Evolutionary conservation across 2,797 vertebrate genomes (phyloP).

Genomic region (Pseudotriccus pelzelni): DNA sequence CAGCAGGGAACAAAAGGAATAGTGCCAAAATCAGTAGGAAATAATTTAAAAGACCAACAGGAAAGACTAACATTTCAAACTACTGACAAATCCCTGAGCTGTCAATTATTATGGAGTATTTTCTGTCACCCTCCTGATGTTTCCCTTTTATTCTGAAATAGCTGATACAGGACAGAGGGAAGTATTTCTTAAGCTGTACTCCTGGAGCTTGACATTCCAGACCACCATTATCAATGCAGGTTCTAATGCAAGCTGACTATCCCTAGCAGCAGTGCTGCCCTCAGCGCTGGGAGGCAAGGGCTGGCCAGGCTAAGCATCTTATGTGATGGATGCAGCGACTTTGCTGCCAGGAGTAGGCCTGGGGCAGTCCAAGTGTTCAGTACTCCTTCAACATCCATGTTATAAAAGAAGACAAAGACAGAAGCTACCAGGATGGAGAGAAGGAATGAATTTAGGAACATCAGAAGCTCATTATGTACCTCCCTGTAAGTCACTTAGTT

Average conservation of each 20-base stretch:
- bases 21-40: not conserved
- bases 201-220: not conserved
- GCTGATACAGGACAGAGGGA: not conserved
- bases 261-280: not conserved
- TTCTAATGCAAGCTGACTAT: not conserved
- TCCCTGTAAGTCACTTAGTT: not conserved
- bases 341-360: not conserved
- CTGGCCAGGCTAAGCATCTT: not conserved
- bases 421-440: not conserved
- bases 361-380: not conserved
- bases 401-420: not conserved
- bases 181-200: not conserved
- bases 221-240: not conserved
- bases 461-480: not conserved
- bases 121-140: not conserved
- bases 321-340: not conserved
- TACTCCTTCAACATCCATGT: not conserved
- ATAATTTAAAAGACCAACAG: not conserved
- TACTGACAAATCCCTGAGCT: not conserved
- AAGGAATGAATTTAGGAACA: conserved; percentile 1
- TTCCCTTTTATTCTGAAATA: conserved; percentile 12
- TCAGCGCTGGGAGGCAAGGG: not conserved
- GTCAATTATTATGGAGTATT: not conserved
- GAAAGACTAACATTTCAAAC: not conserved
- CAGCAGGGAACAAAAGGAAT: not conserved